Base-by-base conservation (phyloP, 2,113 vertebrate species). In the Takifugu flavidus region DNA sequence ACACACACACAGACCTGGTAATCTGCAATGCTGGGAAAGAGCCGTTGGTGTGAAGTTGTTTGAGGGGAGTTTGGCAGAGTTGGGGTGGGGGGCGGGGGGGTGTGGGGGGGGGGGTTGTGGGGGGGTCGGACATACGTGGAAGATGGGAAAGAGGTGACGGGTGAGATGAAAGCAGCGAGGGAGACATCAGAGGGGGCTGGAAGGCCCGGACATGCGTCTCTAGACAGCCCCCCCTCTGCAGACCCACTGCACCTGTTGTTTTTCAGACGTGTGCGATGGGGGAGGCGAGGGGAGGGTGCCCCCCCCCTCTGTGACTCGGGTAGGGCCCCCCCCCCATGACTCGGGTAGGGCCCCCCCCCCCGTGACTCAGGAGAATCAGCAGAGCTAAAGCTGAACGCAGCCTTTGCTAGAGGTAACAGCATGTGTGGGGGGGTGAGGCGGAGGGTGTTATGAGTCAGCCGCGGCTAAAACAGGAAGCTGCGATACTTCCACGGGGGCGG, bases 301-400 rank as follows among this genome's bases (percentile, higher is more conserved):
- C 20, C 20, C 20, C 20, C 20, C 20, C 20, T n/a, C 20, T 1
- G 1, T 20, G 20, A 20, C 20, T 20, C 20, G 20, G 20, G 20
- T 20, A 20, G 20, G 20, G 20, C 20, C 31, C 6, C 31, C 20
- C 20, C 20, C 20, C 20, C 20, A 20, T 20, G 20, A 20, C 20
- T 20, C 20, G 20, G 20, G 20, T 20, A 20, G 20, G 20, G 20
- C 20, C 31, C 6, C 31, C 31, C 31, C 8, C 55, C 39, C 12
- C 79, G 83, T 87, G 87, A 91, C 88, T 88, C 87, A 92, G 82
- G 78, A 88, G 82, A 86, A 81, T 66, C 56, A 90, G 70, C 45
- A 26, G 72, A 59, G 58, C 3, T 67, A 63, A 51, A 74, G 71
- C 77, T 74, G 74, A 79, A 61, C 55, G 52, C 68, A 60, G 71